Percentiles rank a stretch among this genome's conserved stretches.
phyloP scores from a whole-genome alignment of 2,797 vertebrate genomes.

The Eulemur coronatus region DNA sequence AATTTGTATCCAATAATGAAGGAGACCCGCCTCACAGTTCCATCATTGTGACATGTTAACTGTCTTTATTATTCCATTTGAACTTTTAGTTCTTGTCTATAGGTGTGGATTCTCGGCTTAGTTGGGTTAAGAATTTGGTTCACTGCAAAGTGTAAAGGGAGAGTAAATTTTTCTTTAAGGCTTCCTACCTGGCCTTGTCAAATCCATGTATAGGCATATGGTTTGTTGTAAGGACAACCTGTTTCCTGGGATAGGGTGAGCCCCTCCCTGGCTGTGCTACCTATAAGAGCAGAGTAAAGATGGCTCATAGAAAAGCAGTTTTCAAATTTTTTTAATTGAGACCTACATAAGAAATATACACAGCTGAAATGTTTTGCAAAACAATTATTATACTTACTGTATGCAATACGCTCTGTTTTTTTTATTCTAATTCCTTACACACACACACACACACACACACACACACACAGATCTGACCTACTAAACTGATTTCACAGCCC shows the following conservation, averaged over 20 bases:
- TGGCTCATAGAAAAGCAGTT: not conserved
- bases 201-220: not conserved
- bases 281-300: not conserved
- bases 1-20: not conserved
- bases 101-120: not conserved
- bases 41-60: not conserved
- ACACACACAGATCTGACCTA: not conserved
- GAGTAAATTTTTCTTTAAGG: not conserved
- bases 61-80: not conserved
- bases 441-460: not conserved
- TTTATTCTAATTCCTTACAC: not conserved
- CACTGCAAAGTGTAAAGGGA: not conserved
- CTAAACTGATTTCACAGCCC: constrained; percentile 36
- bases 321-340: not conserved
- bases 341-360: not conserved
- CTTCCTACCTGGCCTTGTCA: not conserved
- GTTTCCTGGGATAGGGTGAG: not conserved
- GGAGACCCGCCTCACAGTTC: not conserved
- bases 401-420: not conserved
- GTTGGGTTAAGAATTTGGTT: not conserved
- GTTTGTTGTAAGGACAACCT: not conserved
- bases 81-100: not conserved
- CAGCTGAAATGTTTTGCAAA: not conserved
- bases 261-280: not conserved
- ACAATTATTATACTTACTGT: not conserved